Conservation (phyloP, 2,888 invertebrate genomes). For the Lithophane ornitopus region DNA sequence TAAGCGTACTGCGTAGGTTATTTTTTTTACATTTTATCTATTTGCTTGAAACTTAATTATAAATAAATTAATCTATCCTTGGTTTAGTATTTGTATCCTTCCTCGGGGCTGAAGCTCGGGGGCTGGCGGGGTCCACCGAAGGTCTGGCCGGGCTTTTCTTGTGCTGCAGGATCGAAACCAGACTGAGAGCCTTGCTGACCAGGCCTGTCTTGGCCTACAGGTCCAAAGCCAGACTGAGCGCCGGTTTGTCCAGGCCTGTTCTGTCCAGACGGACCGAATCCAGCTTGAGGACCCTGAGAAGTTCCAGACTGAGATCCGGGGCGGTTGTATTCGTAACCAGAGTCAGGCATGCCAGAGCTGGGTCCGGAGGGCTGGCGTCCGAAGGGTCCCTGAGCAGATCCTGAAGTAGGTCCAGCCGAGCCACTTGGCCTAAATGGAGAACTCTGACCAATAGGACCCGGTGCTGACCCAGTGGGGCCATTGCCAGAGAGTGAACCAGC, state of each 20-base stretch:
- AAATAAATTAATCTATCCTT: constrained; percentile 67
- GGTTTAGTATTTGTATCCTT: constrained; percentile 87
- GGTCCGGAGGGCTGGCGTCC: constrained; percentile 50
- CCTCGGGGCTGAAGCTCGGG: constrained; percentile 85
- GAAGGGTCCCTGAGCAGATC: constrained; percentile 45
- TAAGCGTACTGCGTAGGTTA: constrained; percentile 57
- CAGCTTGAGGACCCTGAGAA: constrained; percentile 25
- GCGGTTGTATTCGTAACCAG: constrained; percentile 74
- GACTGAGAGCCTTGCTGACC: constrained; percentile 48
- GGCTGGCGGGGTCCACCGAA: constrained; percentile 86
- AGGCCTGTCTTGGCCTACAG: constrained; percentile 49
- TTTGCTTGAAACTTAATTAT: constrained; percentile 69
- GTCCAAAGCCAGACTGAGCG: constrained; percentile 40
- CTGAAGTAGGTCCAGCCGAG: constrained; percentile 24
- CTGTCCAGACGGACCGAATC: constrained; percentile 40
- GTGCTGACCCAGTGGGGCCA: constrained; percentile 28
- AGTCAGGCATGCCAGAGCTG: constrained; percentile 58
- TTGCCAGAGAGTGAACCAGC: constrained; percentile 36
- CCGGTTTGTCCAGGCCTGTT: constrained; percentile 44
- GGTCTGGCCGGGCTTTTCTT: constrained; percentile 65
- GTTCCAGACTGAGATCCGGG: constrained; percentile 56
- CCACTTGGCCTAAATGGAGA: constrained; percentile 44
- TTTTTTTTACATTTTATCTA: constrained; percentile 72
- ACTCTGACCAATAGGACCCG: constrained; percentile 30
- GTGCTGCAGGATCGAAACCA: constrained; percentile 55